Evolutionary conservation across 64 coral and sea anemone species (phyloP).

Genomic region (Astreopora myriophthalma): DNA sequence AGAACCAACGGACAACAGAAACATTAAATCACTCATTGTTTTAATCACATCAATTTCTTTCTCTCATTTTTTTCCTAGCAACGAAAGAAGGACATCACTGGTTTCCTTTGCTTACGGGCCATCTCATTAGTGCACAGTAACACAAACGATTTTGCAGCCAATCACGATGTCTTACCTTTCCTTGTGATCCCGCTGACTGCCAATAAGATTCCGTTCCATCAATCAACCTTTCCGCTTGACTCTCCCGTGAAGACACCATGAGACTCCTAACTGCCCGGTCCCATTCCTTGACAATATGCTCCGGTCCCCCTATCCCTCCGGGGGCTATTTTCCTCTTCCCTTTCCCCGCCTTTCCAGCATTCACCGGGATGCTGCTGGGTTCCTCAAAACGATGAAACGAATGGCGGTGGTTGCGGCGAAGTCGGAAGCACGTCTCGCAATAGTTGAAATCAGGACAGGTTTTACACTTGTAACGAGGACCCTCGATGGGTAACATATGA

Average conservation of each 20-base stretch:
- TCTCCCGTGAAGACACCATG: slow-evolving; percentile 91
- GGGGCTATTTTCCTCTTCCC: slow-evolving; percentile 52
- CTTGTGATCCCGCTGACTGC: slow-evolving; percentile 97
- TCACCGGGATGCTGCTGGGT: slow-evolving; percentile 86
- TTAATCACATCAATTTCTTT: no score
- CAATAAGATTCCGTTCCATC: slow-evolving; percentile 95
- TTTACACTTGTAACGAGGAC: slow-evolving; percentile 94
- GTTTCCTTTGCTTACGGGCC: no score
- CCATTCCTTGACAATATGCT: slow-evolving; percentile 93
- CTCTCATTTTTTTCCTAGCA: no score
- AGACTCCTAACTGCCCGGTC: slow-evolving; percentile 89
- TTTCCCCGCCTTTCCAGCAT: slow-evolving; percentile 86
- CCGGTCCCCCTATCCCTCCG: slow-evolving; percentile 53
- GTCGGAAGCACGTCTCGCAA: slow-evolving; percentile 93
- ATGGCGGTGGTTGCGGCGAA: slow-evolving; percentile 88
- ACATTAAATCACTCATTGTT: no score
- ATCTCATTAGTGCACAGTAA: no score
- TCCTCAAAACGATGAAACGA: slow-evolving; percentile 94
- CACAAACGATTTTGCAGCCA: no score
- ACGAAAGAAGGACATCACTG: no score
- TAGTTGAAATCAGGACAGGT: slow-evolving; percentile 91
- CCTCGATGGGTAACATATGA: slow-evolving; percentile 89
- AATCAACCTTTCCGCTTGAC: slow-evolving; percentile 68
- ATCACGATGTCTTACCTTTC: slow-evolving; percentile 61
- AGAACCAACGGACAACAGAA: no score